These are phyloP conservation scores for Heliothis peltigera DNA, from an alignment of 2,888 invertebrate species.

Conservation along the genomic window DNA sequence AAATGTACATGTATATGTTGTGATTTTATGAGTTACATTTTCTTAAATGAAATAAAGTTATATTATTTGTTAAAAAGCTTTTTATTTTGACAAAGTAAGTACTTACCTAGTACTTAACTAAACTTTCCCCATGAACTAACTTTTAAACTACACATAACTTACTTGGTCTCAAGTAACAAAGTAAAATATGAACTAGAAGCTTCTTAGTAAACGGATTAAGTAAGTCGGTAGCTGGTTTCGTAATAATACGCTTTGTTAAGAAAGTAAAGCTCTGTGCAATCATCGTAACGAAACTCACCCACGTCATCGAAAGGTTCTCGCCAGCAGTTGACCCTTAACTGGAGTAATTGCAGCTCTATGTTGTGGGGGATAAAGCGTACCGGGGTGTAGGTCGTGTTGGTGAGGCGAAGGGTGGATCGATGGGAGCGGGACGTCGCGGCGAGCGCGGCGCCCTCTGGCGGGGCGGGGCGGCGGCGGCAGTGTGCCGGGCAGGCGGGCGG, in stretches of 20 bases:
- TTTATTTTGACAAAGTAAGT: conserved; percentile 45
- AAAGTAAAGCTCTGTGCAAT: conserved; percentile 68
- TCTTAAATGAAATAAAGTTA: conserved; percentile 78
- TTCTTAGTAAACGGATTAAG: conserved; percentile 17
- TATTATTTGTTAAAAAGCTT: conserved; percentile 79
- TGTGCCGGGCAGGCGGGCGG: conserved; percentile 73
- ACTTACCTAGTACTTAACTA: neutral
- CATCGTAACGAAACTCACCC: conserved; percentile 72
- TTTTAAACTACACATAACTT: neutral
- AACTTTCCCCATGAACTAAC: neutral
- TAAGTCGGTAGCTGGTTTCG: conserved; percentile 29
- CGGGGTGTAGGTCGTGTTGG: conserved; percentile 49
- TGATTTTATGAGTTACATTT: conserved; percentile 77
- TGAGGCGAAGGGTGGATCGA: conserved; percentile 81
- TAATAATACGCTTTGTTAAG: conserved; percentile 28
- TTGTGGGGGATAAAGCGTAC: conserved; percentile 58
- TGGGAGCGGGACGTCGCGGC: conserved; percentile 70
- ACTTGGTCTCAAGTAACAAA: neutral
- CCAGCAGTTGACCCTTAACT: conserved; percentile 50
- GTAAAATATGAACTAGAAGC: conserved; percentile 7
- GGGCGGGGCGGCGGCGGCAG: conserved; percentile 65
- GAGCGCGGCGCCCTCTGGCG: conserved; percentile 73
- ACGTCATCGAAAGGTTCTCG: conserved; percentile 63
- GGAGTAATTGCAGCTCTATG: conserved; percentile 65
- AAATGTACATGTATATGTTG: conserved; percentile 74